These are phyloP conservation scores for Gephyroberyx darwinii DNA, from an alignment of 2,797 vertebrate genomes.

Conservation along the genomic window DNA sequence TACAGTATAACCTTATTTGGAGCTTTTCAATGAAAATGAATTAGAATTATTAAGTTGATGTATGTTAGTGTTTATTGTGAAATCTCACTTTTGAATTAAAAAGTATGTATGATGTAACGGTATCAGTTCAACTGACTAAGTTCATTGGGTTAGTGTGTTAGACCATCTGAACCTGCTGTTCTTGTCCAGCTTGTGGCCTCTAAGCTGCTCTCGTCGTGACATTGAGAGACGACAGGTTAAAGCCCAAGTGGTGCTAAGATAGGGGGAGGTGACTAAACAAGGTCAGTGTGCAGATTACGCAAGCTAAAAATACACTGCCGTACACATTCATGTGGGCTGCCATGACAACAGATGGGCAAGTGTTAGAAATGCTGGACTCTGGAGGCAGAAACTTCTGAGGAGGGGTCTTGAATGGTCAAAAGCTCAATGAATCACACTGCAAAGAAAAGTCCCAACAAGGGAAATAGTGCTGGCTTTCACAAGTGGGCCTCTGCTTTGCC, in stretches of 20 bases:
- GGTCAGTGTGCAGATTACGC: conserved; percentile 78
- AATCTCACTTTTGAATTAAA: not conserved
- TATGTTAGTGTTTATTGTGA: not conserved
- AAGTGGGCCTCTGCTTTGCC: conserved; percentile 62
- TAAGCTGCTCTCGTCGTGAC: conserved; percentile 58
- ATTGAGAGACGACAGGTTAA: conserved; percentile 63
- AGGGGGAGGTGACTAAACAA: conserved; percentile 72
- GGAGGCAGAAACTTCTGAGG: conserved; percentile 50
- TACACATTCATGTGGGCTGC: conserved; percentile 65
- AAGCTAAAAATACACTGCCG: conserved; percentile 77
- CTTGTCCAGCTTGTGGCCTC: conserved; percentile 47
- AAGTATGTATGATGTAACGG: not conserved
- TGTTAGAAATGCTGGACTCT: conserved; percentile 59
- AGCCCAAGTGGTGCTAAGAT: conserved; percentile 49
- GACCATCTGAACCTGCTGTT: conserved; percentile 52
- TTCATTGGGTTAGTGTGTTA: conserved; percentile 40
- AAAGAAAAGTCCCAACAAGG: conserved; percentile 53
- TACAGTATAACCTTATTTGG: too few relatives aligned
- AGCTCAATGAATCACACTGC: conserved; percentile 69
- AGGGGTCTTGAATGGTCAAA: conserved; percentile 64
- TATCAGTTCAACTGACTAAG: conserved; percentile 16
- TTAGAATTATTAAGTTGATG: too few relatives aligned
- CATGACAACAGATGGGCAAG: conserved; percentile 80
- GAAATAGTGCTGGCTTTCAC: conserved; percentile 70
- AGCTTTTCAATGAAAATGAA: too few relatives aligned